Conservation (phyloP, 2,113 vertebrate genomes). For the Octodon degus region DNA sequence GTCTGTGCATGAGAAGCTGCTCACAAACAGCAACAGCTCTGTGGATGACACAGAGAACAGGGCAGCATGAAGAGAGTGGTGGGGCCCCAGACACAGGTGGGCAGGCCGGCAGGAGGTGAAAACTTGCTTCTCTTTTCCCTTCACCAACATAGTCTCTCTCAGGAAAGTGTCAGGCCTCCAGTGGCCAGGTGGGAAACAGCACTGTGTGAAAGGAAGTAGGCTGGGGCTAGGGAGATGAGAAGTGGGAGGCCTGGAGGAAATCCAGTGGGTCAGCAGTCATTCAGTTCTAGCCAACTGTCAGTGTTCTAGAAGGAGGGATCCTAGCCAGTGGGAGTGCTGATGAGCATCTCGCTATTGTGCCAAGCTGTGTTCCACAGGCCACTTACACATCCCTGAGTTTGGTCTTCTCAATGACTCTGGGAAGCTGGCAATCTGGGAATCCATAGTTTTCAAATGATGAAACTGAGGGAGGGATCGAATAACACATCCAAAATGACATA, state of each 20-base stretch:
- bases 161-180: neutral
- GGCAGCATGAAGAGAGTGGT: neutral
- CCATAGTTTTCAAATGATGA: neutral
- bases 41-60: neutral
- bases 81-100: neutral
- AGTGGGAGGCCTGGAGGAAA: neutral
- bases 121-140: neutral
- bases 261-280: too few species aligned
- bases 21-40: too few species aligned
- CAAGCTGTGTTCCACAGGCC: too few species aligned
- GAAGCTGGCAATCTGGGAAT: neutral
- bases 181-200: neutral
- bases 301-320: neutral
- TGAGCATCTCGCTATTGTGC: neutral
- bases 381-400: too few species aligned
- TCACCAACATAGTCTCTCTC: neutral
- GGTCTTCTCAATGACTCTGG: neutral
- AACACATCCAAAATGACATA: neutral
- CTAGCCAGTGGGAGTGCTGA: neutral
- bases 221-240: neutral
- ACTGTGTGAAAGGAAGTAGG: neutral
- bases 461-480: neutral
- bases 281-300: too few species aligned
- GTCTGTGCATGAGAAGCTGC: neutral
- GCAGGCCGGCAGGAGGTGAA: neutral